A percentile compares a stretch with the other conserved stretches of the same genome.
Conservation (phyloP, 30 jellyfish, hydroid and myxozoan genomes). For the Cassiopea andromeda region DNA sequence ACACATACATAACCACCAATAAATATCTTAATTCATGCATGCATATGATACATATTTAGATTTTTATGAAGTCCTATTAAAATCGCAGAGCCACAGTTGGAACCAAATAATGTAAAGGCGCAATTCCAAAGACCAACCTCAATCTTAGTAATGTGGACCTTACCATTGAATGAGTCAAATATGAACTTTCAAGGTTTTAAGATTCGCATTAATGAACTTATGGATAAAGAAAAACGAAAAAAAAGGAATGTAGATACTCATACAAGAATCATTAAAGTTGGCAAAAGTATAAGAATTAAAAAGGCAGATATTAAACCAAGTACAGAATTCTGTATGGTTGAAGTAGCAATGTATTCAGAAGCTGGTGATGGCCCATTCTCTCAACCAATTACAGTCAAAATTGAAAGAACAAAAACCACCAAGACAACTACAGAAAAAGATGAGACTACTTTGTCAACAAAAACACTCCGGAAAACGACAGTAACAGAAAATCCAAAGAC, state of each 20-base stretch:
- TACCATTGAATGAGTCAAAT: slow-evolving; percentile 2
- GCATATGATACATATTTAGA: background rate
- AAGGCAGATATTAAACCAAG: background rate
- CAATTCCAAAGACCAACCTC: slow-evolving; percentile 6
- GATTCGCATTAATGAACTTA: slow-evolving; percentile 46
- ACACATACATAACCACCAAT: too few species aligned
- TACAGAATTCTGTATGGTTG: slow-evolving; percentile 29
- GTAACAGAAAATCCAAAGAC: background rate
- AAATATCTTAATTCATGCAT: too few species aligned
- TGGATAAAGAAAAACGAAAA: background rate
- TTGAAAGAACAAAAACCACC: background rate
- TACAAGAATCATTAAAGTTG: slow-evolving; percentile 21
- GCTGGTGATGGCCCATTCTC: slow-evolving; percentile 69
- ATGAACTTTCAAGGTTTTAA: slow-evolving; percentile 37
- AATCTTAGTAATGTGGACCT: slow-evolving; percentile 28
- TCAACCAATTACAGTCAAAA: slow-evolving; percentile 30
- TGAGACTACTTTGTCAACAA: background rate
- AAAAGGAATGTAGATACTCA: background rate
- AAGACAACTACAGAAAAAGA: background rate
- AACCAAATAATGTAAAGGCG: slow-evolving; percentile 32
- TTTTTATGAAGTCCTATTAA: background rate
- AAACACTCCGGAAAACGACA: background rate
- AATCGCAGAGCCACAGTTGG: slow-evolving; percentile 25
- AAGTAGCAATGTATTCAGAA: slow-evolving; percentile 44
- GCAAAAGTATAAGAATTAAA: slow-evolving; percentile 4